Evolutionary conservation across 1,140 invertebrate species (phyloP).

Genomic region (Cotesia vestalis): DNA sequence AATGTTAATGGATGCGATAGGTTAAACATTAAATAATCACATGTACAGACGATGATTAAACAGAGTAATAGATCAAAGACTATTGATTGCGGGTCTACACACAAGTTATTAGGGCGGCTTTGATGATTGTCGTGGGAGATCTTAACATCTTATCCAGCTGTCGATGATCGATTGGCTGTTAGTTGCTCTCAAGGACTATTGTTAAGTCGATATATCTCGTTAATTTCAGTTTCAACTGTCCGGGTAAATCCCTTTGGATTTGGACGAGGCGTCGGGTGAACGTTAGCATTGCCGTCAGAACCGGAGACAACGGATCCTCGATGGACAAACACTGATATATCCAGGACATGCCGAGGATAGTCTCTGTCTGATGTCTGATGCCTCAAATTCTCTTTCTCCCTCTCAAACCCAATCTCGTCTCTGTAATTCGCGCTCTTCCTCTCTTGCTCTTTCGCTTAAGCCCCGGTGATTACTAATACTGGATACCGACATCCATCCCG

Average conservation of each 20-base stretch:
- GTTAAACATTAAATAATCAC: neutral
- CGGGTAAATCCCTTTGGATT: slow-evolving; percentile 17
- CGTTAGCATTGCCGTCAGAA: slow-evolving; percentile 10
- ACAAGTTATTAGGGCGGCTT: slow-evolving; percentile 16
- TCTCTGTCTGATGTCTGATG: slow-evolving; percentile 4
- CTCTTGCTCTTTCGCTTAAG: neutral
- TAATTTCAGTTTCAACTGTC: slow-evolving; percentile 10
- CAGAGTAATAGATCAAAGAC: slow-evolving; percentile 5
- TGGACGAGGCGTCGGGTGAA: neutral
- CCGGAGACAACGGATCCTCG: slow-evolving; percentile 15
- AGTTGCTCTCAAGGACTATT: slow-evolving; percentile 15
- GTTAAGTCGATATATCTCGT: slow-evolving; percentile 17
- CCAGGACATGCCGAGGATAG: slow-evolving; percentile 1
- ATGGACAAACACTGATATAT: slow-evolving; percentile 33
- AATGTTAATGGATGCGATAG: too few species aligned
- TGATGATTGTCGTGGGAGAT: slow-evolving; percentile 22
- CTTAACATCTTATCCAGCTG: slow-evolving; percentile 19
- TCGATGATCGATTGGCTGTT: slow-evolving; percentile 15
- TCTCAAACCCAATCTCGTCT: neutral
- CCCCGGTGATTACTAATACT: slow-evolving; percentile 2
- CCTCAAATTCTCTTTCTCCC: too few species aligned
- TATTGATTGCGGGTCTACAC: neutral
- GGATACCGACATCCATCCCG: slow-evolving; percentile 9
- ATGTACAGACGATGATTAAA: neutral
- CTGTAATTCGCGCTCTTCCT: neutral